A percentile compares a stretch with the other conserved stretches of the same genome.
These are phyloP conservation scores for Sipha maydis DNA, from an alignment of 2,888 invertebrate species.

Conservation along the genomic window DNA sequence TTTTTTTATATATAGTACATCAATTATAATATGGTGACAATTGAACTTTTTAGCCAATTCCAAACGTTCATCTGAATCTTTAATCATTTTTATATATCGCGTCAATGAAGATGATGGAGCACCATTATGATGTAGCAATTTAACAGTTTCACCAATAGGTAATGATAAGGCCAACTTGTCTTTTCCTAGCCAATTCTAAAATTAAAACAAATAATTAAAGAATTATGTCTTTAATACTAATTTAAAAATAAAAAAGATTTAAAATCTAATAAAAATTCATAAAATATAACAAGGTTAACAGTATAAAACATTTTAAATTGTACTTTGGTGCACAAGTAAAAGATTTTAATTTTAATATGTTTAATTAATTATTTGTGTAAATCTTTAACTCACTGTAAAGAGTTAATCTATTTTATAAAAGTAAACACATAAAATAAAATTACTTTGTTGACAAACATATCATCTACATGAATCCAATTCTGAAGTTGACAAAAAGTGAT, in stretches of 20 bases:
- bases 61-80: conserved; percentile 72
- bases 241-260: neutral
- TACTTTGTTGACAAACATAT: conserved; percentile 60
- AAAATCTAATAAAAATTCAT: neutral
- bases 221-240: neutral
- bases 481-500: conserved; percentile 57
- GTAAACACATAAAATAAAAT: neutral
- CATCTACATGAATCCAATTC: conserved; percentile 55
- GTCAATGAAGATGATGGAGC: conserved; percentile 70
- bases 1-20: conserved; percentile 68
- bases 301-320: neutral
- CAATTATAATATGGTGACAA: conserved; percentile 76
- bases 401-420: neutral
- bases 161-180: conserved; percentile 69
- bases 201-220: neutral
- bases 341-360: neutral
- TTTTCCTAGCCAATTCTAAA: conserved; percentile 69
- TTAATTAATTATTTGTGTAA: neutral
- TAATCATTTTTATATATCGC: conserved; percentile 71
- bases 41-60: conserved; percentile 74
- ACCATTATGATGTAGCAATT: conserved; percentile 67
- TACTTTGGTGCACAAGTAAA: neutral
- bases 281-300: neutral
- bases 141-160: conserved; percentile 69
- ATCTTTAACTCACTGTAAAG: neutral